Evolutionary conservation across 2,888 invertebrate genomes (phyloP), one percentile per base, ranked within the genome.

Genomic region (Actias luna): DNA sequence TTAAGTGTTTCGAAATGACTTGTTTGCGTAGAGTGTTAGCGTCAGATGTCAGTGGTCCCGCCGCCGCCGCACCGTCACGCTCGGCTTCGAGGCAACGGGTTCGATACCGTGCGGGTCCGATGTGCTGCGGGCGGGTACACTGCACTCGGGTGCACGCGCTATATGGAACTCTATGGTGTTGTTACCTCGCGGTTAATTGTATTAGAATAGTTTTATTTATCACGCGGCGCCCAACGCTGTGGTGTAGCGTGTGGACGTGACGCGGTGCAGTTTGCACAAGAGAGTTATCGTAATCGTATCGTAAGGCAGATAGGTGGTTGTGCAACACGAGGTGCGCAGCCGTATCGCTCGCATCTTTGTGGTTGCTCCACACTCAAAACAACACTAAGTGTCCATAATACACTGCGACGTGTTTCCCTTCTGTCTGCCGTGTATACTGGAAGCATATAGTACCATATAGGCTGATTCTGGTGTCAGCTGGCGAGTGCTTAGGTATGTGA

Each of bases 1-100:
- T 86, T 79, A 82, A 91, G 89, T 88, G 87, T 85, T 82, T 84
- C 79, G 76, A 85, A 84, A 83, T 83, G 85, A 87, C 78, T 83
- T 90, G 80, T 91, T 91, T 90, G 89, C 82, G 83, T 82, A 89
- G 89, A 89, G 79, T 74, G 64, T 62, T 18, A 63, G 57, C 42
- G 58, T 59, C 52, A 63, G 63, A 63, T 67, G 60, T 61, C 33
- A 58, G 42, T 16, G 58, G 57, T 39, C 59, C 55, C 25, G 62
- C 60, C 8, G 50, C 8, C 29, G 42, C 25, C 42, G 18, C 8
- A 16, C 8, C 18, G 42, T 36, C 42, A 42, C 8, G 16, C 42
- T 39, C 16, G 39, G 16, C 5, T 16, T 39, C n/a, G 39, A 7
- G n/a, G 39, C 14, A 39, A 16, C 18, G 8, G 18, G 42, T 42